Evolutionary conservation across 2,797 vertebrate genomes (phyloP).

Genomic region (Iguana delicatissima): DNA sequence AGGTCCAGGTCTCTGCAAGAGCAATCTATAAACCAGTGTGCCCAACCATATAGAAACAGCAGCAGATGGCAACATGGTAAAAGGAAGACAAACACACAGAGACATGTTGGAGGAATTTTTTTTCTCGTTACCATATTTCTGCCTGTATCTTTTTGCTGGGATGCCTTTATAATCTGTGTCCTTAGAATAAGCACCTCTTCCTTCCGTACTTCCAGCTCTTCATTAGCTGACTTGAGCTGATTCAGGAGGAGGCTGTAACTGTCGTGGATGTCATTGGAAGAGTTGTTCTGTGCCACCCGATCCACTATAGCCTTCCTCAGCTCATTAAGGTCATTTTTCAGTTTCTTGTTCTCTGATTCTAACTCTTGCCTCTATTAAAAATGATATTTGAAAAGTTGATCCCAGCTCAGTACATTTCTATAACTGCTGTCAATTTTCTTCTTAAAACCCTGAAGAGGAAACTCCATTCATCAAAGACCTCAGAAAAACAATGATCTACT

Average conservation of each 20-base stretch:
- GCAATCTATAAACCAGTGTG: background rate
- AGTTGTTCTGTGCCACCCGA: constrained; percentile 75
- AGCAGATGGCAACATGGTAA: background rate
- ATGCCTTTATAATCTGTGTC: constrained; percentile 88
- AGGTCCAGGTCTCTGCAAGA: background rate
- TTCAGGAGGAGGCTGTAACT: constrained; percentile 87
- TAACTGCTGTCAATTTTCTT: background rate
- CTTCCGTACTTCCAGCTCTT: constrained; percentile 95
- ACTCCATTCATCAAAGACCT: background rate
- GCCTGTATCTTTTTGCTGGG: constrained; percentile 78
- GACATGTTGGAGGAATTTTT: no score
- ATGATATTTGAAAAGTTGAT: background rate
- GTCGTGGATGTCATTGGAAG: constrained; percentile 80
- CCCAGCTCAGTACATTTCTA: background rate
- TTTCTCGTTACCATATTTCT: constrained; percentile 73
- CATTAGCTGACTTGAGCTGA: constrained; percentile 89
- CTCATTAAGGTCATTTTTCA: constrained; percentile 95
- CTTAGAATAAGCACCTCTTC: constrained; percentile 95
- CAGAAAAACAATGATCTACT: background rate
- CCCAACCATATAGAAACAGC: background rate
- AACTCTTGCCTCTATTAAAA: constrained; percentile 91
- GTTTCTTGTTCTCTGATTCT: constrained; percentile 94
- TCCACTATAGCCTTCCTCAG: constrained; percentile 85
- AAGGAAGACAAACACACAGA: background rate
- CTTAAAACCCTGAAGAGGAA: background rate